A percentile compares a stretch with the other conserved stretches of the same genome.
phyloP scores from a whole-genome alignment of 1,140 invertebrate species.

The Bombus superbus region DNA sequence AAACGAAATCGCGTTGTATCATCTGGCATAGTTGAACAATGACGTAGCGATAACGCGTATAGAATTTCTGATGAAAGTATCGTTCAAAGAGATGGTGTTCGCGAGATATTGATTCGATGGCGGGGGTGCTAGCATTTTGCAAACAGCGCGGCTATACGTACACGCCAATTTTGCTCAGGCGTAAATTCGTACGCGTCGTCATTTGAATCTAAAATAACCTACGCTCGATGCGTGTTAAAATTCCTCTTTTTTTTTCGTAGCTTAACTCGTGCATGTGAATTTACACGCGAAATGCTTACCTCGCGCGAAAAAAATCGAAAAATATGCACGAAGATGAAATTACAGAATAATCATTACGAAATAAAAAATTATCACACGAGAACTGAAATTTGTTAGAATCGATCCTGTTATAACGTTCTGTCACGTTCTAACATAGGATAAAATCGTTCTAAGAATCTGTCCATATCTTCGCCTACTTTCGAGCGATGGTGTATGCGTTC shows the following conservation, averaged over 20 bases:
- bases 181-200: background rate
- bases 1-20: background rate
- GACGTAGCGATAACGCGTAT: background rate
- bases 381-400: no score
- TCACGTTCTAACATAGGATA: no score
- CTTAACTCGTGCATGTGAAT: background rate
- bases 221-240: background rate
- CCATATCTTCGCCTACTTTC: background rate
- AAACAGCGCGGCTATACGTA: background rate
- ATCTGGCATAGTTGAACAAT: background rate
- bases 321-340: background rate
- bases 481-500: background rate
- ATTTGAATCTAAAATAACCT: constrained; percentile 8
- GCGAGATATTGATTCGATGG: constrained; percentile 4
- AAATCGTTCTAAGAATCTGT: no score
- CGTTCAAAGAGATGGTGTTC: background rate
- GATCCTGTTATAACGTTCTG: no score
- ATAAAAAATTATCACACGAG: background rate
- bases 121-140: background rate
- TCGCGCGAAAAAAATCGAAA: background rate
- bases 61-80: constrained; percentile 8
- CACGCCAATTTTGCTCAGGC: background rate
- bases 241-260: background rate
- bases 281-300: background rate
- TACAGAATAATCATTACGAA: background rate